Evolutionary conservation across 1,140 invertebrate genomes (phyloP).

Genomic region (Ceratoteleas bidentatus): DNA sequence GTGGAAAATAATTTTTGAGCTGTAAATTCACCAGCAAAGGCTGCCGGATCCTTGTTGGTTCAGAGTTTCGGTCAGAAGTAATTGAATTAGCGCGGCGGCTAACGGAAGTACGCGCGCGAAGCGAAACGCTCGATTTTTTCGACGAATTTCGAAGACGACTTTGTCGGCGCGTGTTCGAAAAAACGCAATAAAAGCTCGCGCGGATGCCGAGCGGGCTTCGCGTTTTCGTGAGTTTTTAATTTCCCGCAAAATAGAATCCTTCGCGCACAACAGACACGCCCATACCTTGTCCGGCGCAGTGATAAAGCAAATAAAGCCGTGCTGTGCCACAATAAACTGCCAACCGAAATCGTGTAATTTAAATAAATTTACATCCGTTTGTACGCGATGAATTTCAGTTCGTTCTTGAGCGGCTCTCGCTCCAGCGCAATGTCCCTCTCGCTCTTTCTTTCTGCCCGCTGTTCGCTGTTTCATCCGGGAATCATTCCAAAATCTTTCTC

Average conservation of each 20-base stretch:
- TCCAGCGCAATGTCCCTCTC: conserved; percentile 28
- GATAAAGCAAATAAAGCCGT: conserved; percentile 81
- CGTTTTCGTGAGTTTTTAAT: conserved; percentile 75
- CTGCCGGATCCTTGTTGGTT: conserved; percentile 2
- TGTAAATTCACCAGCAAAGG: conserved; percentile 5
- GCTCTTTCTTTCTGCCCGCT: conserved; percentile 44
- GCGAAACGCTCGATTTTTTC: conserved; percentile 41
- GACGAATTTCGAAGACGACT: conserved; percentile 7
- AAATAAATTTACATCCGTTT: conserved; percentile 82
- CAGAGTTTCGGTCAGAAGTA: conserved; percentile 9
- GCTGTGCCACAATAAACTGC: conserved; percentile 79
- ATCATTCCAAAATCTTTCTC: conserved; percentile 72
- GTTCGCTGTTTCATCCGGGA: conserved; percentile 62
- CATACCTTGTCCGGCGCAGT: conserved; percentile 78
- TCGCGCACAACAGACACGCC: conserved; percentile 74
- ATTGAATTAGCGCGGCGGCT: conserved; percentile 34
- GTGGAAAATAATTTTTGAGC: conserved; percentile 1
- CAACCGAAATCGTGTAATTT: conserved; percentile 80
- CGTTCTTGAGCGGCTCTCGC: conserved; percentile 70
- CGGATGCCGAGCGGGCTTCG: conserved; percentile 42
- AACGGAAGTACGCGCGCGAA: conserved; percentile 16
- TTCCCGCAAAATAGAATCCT: conserved; percentile 77
- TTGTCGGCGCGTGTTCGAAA: conserved; percentile 23
- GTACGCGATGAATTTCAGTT: conserved; percentile 79
- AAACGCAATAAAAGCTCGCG: conserved; percentile 53